A percentile compares a stretch with the other conserved stretches of the same genome.
Conservation (phyloP, 2,888 invertebrate genomes). For the Arrhopalites spinosus region DNA sequence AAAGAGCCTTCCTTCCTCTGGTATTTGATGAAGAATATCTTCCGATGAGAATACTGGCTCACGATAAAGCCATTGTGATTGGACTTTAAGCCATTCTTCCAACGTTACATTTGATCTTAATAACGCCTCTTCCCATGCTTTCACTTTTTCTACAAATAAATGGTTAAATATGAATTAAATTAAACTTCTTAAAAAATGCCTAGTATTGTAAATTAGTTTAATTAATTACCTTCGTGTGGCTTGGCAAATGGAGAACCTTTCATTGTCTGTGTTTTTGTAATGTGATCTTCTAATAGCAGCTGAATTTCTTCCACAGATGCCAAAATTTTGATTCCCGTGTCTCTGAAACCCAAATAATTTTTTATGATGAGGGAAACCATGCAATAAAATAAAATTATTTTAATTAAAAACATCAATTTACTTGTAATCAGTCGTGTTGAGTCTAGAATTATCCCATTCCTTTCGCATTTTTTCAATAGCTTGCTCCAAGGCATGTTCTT, state of each 20-base stretch:
- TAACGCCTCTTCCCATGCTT: constrained; percentile 76
- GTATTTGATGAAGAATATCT: constrained; percentile 84
- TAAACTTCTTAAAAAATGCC: neutral
- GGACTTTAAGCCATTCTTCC: constrained; percentile 84
- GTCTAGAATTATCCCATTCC: constrained; percentile 78
- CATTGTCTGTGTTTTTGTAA: constrained; percentile 82
- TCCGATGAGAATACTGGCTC: constrained; percentile 86
- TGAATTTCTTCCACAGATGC: constrained; percentile 78
- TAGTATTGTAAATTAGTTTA: neutral
- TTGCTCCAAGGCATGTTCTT: constrained; percentile 73
- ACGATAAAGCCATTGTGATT: constrained; percentile 83
- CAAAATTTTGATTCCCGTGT: constrained; percentile 73
- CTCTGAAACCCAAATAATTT: constrained; percentile 62
- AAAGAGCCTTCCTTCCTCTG: constrained; percentile 80
- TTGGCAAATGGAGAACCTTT: constrained; percentile 84
- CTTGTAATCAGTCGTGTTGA: constrained; percentile 68
- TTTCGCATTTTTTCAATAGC: constrained; percentile 74
- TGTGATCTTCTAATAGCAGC: constrained; percentile 79
- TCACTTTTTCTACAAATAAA: constrained; percentile 60
- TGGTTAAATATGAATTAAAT: neutral
- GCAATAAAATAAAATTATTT: neutral
- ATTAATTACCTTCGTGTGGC: constrained; percentile 69
- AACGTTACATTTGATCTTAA: constrained; percentile 71
- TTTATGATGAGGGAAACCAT: neutral
- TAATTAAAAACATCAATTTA: constrained; percentile 21